Conservation (phyloP, 2,113 vertebrate genomes). For the Triplophysa rosa region DNA sequence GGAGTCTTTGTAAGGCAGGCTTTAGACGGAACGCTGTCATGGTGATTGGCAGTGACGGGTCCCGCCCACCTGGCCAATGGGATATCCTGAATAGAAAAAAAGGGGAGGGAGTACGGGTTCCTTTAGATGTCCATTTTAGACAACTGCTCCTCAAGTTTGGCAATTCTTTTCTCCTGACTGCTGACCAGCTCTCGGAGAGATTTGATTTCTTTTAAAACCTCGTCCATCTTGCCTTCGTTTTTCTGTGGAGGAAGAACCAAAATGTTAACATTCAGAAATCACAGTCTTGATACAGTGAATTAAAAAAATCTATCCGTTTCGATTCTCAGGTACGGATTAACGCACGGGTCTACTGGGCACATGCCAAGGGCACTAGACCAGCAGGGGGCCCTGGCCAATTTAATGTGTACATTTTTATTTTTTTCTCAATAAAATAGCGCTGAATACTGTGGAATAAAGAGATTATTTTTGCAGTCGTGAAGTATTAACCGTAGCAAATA, state of each 20-base stretch:
- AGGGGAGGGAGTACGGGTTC: constrained; percentile 45
- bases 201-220: constrained; percentile 93
- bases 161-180: constrained; percentile 92
- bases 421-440: no score
- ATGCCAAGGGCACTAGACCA: no score
- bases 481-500: no score
- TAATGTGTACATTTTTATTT: no score
- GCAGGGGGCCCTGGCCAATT: no score
- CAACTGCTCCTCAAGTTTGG: constrained; percentile 94
- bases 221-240: constrained; percentile 91
- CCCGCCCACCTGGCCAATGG: constrained; percentile 69
- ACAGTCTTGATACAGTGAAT: no score
- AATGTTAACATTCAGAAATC: not conserved
- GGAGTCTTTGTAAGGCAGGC: constrained; percentile 66
- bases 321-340: no score
- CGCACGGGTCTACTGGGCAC: no score
- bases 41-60: constrained; percentile 72
- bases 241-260: constrained; percentile 72
- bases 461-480: no score
- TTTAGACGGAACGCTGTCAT: constrained; percentile 74
- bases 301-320: no score
- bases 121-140: constrained; percentile 86
- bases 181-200: constrained; percentile 92
- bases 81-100: constrained; percentile 72
- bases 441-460: no score